Conservation (phyloP, 2,797 vertebrate species). For the Eupleurogrammus muticus region DNA sequence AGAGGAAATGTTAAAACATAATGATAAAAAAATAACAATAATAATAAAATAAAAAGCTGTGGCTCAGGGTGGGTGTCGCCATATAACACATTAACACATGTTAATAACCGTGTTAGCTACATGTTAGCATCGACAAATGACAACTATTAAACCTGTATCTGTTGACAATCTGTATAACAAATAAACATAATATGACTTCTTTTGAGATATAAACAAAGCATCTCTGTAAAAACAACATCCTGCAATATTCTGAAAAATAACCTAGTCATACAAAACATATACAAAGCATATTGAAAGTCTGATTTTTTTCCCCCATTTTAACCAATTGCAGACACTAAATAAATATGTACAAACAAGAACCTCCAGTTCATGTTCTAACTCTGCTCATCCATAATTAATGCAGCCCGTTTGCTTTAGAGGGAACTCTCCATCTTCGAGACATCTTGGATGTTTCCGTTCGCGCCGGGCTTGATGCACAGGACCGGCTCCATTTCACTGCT, state of each 20-base stretch:
- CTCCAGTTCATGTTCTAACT: slow-evolving; percentile 8
- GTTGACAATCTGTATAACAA: neutral
- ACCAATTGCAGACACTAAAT: slow-evolving; percentile 38
- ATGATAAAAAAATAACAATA: too few relatives aligned
- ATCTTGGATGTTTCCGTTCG: slow-evolving; percentile 31
- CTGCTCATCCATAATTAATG: neutral
- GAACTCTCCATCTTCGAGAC: slow-evolving; percentile 71
- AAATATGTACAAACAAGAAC: slow-evolving; percentile 55
- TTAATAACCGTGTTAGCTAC: too few relatives aligned
- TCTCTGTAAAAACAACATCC: slow-evolving; percentile 22
- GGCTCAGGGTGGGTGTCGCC: too few relatives aligned
- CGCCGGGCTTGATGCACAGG: slow-evolving; percentile 52
- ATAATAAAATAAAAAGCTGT: too few relatives aligned
- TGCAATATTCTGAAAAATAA: slow-evolving; percentile 18
- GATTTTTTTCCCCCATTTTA: neutral
- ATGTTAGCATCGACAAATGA: too few relatives aligned
- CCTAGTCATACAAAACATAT: slow-evolving; percentile 31
- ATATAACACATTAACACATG: too few relatives aligned
- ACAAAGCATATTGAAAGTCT: slow-evolving; percentile 21
- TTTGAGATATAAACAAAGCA: slow-evolving; percentile 16
- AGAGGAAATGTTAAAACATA: too few relatives aligned
- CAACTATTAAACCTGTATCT: too few relatives aligned
- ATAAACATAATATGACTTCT: slow-evolving; percentile 10
- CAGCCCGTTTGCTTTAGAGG: slow-evolving; percentile 53
- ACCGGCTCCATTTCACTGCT: slow-evolving; percentile 79